Evolutionary conservation across 1,140 invertebrate species (phyloP).

Genomic region (Drosophila novamexicana): DNA sequence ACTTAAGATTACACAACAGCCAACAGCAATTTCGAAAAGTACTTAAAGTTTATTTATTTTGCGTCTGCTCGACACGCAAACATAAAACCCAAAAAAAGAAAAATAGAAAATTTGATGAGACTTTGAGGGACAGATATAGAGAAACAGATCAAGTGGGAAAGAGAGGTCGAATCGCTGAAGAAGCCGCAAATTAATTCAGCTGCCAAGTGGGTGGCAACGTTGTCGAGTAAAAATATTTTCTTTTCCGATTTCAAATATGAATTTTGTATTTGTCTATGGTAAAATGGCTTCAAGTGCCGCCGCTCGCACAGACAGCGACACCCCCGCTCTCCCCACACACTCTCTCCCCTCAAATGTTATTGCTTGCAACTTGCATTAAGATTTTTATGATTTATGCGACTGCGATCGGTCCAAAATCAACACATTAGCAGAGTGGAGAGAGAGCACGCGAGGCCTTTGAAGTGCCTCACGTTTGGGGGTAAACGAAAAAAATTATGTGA

Average conservation of each 20-base stretch:
- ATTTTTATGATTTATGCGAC: slow-evolving; percentile 72
- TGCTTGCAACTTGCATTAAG: slow-evolving; percentile 26
- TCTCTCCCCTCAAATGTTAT: not conserved
- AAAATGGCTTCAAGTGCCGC: slow-evolving; percentile 47
- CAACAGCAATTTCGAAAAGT: slow-evolving; percentile 76
- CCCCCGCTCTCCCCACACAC: no score
- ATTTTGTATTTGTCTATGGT: slow-evolving; percentile 49
- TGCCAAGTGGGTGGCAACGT: slow-evolving; percentile 74
- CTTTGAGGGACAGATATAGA: slow-evolving; percentile 12
- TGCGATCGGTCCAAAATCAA: slow-evolving; percentile 63
- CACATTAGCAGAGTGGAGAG: slow-evolving; percentile 48
- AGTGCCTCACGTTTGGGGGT: slow-evolving; percentile 39
- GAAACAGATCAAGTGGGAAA: not conserved
- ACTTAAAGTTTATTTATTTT: slow-evolving; percentile 83
- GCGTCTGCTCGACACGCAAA: slow-evolving; percentile 77
- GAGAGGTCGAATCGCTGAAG: slow-evolving; percentile 7
- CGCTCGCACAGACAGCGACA: not conserved
- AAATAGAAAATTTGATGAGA: slow-evolving; percentile 59
- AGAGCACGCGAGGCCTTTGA: slow-evolving; percentile 50
- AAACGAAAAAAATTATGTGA: slow-evolving; percentile 59
- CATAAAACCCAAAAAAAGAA: slow-evolving; percentile 55
- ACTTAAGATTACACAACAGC: slow-evolving; percentile 80
- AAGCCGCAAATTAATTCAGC: slow-evolving; percentile 75
- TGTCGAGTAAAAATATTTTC: slow-evolving; percentile 73
- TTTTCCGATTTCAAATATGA: slow-evolving; percentile 58